Conservation (phyloP, 2,888 invertebrate species). For the Adelphocoris suturalis region DNA sequence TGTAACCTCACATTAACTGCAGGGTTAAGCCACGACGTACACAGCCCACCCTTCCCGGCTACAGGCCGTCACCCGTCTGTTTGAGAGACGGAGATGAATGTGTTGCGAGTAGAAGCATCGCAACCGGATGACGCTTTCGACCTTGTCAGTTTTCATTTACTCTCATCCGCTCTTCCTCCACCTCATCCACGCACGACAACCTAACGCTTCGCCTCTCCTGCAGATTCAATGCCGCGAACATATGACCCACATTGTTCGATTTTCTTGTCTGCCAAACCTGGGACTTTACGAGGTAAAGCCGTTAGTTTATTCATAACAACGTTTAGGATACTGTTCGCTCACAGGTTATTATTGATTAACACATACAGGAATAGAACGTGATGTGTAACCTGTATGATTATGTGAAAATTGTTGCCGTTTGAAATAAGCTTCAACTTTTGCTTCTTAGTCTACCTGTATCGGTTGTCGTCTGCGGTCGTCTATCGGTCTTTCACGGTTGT, state of each 20-base stretch:
- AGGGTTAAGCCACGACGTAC: not conserved
- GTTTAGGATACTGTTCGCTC: too few relatives aligned
- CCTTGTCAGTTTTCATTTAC: constrained; percentile 66
- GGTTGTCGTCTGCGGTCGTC: too few relatives aligned
- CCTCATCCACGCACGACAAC: not conserved
- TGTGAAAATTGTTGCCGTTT: too few relatives aligned
- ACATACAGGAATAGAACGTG: too few relatives aligned
- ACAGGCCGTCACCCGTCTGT: constrained; percentile 15
- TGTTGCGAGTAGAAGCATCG: constrained; percentile 41
- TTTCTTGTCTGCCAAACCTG: too few relatives aligned
- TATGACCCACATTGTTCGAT: not conserved
- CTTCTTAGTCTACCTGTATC: too few relatives aligned
- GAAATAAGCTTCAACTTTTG: too few relatives aligned
- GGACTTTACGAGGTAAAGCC: too few relatives aligned
- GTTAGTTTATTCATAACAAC: too few relatives aligned
- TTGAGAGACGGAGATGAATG: constrained; percentile 53
- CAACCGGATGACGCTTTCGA: constrained; percentile 55
- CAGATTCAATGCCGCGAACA: constrained; percentile 10
- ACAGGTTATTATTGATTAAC: too few relatives aligned
- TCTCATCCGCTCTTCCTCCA: constrained; percentile 41
- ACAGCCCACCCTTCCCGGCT: constrained; percentile 16
- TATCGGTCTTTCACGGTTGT: too few relatives aligned
- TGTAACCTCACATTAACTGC: not conserved
- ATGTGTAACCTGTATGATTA: too few relatives aligned
- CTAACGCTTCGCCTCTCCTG: not conserved